Percentiles rank a stretch among this genome's conserved stretches.
These are phyloP conservation scores for Caenorhabditis sp. DNA, from an alignment of 2,888 invertebrate genomes.

Conservation along the genomic window DNA sequence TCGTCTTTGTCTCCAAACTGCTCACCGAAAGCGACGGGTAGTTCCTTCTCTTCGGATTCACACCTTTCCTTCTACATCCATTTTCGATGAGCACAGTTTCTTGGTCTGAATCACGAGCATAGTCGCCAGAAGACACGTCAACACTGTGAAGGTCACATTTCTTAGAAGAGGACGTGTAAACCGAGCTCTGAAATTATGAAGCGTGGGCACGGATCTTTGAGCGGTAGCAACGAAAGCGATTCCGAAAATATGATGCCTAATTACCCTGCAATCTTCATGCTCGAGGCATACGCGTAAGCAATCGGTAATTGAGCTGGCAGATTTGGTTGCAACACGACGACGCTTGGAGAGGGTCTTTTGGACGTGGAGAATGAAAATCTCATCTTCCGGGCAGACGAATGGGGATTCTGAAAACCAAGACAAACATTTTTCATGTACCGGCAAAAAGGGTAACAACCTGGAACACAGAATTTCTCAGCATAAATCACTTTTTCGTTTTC, in stretches of 20 bases:
- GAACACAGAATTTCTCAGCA: conserved; percentile 81
- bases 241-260: conserved; percentile 15
- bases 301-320: conserved; percentile 69
- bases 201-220: conserved; percentile 14
- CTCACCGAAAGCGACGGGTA: conserved; percentile 42
- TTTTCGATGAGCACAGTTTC: conserved; percentile 81
- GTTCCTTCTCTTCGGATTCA: conserved; percentile 47
- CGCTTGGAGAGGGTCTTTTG: conserved; percentile 72
- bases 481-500: conserved; percentile 80
- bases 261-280: conserved; percentile 72
- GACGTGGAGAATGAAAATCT: conserved; percentile 80
- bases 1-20: background rate
- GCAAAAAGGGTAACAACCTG: conserved; percentile 65
- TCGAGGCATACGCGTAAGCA: conserved; percentile 74
- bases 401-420: conserved; percentile 62
- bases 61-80: conserved; percentile 71
- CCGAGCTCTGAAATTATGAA: conserved; percentile 70
- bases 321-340: conserved; percentile 36
- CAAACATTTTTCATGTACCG: background rate
- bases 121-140: conserved; percentile 63
- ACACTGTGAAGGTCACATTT: conserved; percentile 72
- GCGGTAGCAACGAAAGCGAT: background rate
- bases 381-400: conserved; percentile 77
- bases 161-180: conserved; percentile 72
- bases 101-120: conserved; percentile 70